A percentile compares a stretch with the other conserved stretches of the same genome.
Evolutionary conservation across 2,797 vertebrate genomes (phyloP).

Genomic region (Enoplosus armatus): DNA sequence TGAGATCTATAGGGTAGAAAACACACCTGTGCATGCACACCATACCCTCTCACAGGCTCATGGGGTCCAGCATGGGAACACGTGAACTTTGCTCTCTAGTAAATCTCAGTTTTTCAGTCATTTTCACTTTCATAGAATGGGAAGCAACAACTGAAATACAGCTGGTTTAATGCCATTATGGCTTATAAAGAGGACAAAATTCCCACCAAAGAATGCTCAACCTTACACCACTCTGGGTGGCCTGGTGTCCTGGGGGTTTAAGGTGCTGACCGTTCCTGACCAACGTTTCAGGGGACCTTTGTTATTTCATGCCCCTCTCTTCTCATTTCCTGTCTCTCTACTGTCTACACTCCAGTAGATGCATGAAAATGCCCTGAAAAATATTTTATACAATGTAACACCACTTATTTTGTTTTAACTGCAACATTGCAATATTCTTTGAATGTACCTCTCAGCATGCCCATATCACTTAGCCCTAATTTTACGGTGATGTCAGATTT

Average conservation of each 20-base stretch:
- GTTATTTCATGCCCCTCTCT: constrained; percentile 8
- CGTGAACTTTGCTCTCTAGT: background rate
- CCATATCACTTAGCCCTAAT: constrained; percentile 27
- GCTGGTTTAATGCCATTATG: background rate
- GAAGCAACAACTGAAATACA: background rate
- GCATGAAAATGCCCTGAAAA: background rate
- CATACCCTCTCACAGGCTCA: background rate
- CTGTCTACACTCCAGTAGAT: background rate
- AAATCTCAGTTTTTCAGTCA: background rate
- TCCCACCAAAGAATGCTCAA: background rate
- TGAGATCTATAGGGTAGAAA: constrained; percentile 25
- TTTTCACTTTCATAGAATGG: background rate
- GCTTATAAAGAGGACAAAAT: background rate
- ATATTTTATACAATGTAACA: background rate
- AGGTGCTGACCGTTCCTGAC: background rate
- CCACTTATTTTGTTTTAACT: constrained; percentile 10
- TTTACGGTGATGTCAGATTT: constrained; percentile 38
- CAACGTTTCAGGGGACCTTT: background rate
- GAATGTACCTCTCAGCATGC: constrained; percentile 15
- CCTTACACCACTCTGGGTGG: background rate
- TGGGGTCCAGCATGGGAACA: background rate
- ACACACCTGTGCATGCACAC: constrained; percentile 42
- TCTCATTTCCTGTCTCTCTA: background rate
- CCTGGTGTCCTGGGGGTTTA: background rate
- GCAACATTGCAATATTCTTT: background rate